Evolutionary conservation across 1,140 invertebrate species (phyloP).

Genomic region (Choristoneura fumiferana): DNA sequence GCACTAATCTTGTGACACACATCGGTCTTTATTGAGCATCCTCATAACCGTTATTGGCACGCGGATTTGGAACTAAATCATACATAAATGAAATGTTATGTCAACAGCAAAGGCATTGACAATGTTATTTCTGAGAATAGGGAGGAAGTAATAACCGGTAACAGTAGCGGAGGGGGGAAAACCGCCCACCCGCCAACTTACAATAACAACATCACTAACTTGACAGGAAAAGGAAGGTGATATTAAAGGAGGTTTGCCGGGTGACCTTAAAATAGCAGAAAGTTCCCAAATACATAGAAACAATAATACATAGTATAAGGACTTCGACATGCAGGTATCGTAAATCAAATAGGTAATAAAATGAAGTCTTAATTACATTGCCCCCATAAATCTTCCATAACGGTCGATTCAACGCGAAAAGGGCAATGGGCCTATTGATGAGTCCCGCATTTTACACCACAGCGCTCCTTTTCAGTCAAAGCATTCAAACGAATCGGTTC

Average conservation of each 20-base stretch:
- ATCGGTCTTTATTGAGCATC: too few species aligned
- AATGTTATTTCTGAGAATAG: slow-evolving; percentile 10
- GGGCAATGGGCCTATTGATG: slow-evolving; percentile 29
- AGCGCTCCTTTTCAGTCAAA: slow-evolving; percentile 8
- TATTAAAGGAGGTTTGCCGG: neutral
- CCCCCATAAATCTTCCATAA: slow-evolving; percentile 38
- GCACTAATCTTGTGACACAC: too few species aligned
- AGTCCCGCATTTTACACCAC: slow-evolving; percentile 25
- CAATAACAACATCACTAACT: neutral
- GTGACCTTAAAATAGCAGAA: too few species aligned
- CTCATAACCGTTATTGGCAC: too few species aligned
- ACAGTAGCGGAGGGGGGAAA: neutral
- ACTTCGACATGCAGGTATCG: neutral
- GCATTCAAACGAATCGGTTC: slow-evolving; percentile 10
- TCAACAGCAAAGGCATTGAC: too few species aligned
- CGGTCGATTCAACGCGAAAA: slow-evolving; percentile 30
- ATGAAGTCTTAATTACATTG: neutral
- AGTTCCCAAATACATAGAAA: too few species aligned
- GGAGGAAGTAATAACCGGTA: slow-evolving; percentile 9
- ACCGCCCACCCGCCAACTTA: neutral
- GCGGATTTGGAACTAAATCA: too few species aligned
- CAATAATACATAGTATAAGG: too few species aligned
- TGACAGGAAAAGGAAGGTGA: neutral
- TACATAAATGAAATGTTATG: too few species aligned
- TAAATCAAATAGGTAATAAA: slow-evolving; percentile 8